Evolutionary conservation across 2,888 invertebrate species (phyloP).

Genomic region (Chironomus tentans): DNA sequence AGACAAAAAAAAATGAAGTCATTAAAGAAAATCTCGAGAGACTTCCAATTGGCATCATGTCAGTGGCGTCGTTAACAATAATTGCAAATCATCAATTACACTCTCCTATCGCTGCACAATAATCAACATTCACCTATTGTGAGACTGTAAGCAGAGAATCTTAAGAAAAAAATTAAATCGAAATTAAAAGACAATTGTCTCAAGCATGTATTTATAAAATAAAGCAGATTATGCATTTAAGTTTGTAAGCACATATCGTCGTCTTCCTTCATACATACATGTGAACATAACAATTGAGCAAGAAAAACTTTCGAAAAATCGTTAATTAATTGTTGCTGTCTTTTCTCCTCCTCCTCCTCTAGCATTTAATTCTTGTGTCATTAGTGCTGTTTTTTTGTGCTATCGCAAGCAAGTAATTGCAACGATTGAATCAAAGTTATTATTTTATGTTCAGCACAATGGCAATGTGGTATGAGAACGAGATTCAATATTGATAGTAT

Average conservation of each 20-base stretch:
- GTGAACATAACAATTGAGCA: too few species aligned
- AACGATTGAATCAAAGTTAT: not conserved
- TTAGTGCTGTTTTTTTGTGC: not conserved
- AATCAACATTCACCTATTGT: not conserved
- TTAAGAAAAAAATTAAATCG: not conserved
- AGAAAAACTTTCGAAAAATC: not conserved
- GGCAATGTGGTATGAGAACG: too few species aligned
- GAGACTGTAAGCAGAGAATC: not conserved
- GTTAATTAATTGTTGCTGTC: conserved; percentile 10
- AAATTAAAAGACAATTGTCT: conserved; percentile 22
- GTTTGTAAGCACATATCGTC: not conserved
- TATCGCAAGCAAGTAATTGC: not conserved
- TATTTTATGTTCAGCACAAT: not conserved
- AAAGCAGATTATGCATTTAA: not conserved
- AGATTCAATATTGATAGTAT: too few species aligned
- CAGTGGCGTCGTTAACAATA: not conserved
- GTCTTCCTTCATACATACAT: too few species aligned
- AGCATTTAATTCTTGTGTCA: not conserved
- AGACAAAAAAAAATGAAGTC: not conserved
- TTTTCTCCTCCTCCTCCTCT: not conserved
- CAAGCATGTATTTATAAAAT: not conserved
- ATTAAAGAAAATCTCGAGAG: not conserved
- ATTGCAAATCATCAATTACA: conserved; percentile 8
- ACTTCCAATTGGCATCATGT: not conserved
- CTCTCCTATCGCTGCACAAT: not conserved